Percentiles rank a stretch among this genome's conserved stretches.
These are phyloP conservation scores for Etheostoma nigrum DNA, from an alignment of 2,797 vertebrate species.

Conservation along the genomic window DNA sequence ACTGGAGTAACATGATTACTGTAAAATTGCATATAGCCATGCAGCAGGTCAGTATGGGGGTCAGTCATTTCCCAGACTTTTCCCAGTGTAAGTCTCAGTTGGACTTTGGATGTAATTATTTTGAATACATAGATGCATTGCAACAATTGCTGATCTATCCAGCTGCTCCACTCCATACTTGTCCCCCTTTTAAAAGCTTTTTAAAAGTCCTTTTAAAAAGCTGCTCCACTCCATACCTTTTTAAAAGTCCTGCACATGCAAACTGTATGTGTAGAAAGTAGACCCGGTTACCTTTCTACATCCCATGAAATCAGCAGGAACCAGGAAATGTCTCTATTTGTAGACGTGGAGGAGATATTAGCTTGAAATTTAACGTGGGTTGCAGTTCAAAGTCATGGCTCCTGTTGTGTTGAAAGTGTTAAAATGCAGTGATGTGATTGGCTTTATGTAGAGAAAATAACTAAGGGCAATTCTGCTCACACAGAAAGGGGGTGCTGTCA, in stretches of 20 bases:
- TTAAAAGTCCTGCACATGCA: not conserved
- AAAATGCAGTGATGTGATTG: constrained; percentile 11
- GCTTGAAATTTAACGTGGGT: not conserved
- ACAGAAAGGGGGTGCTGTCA: not conserved
- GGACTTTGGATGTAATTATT: not conserved
- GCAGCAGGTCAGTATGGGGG: not conserved
- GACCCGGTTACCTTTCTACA: not conserved
- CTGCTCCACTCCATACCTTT: not conserved
- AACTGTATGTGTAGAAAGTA: not conserved
- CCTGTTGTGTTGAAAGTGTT: not conserved
- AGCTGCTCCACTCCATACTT: not conserved
- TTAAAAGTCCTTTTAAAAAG: too few relatives aligned
- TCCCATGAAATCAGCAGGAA: not conserved
- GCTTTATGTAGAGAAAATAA: not conserved
- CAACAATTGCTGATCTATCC: not conserved
- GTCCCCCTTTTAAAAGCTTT: not conserved
- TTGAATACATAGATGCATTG: not conserved
- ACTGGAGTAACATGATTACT: not conserved
- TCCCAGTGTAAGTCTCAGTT: not conserved
- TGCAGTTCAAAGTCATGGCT: constrained; percentile 4
- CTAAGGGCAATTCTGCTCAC: not conserved
- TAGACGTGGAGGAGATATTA: not conserved
- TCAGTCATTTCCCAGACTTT: not conserved
- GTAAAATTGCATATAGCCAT: not conserved
- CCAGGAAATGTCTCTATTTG: not conserved